These are phyloP conservation scores for Sebastes iracundus DNA, from an alignment of 2,797 vertebrate species.

Conservation along the genomic window DNA sequence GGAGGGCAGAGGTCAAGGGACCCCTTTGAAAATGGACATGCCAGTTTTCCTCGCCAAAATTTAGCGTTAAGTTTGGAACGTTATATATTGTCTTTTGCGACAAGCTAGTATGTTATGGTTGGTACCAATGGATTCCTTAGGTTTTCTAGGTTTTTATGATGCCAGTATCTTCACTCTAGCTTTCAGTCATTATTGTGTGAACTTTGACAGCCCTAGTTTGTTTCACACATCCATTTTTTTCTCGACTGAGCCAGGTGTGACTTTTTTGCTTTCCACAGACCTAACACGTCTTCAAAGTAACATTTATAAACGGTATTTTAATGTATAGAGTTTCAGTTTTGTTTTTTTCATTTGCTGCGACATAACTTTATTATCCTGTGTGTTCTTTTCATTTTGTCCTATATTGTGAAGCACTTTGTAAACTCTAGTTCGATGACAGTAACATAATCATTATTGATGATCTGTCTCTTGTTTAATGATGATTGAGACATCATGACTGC, in stretches of 20 bases:
- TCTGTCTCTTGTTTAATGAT: background rate
- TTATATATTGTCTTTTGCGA: no score
- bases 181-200: fast-evolving
- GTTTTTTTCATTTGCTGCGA: background rate
- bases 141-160: no score
- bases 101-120: no score
- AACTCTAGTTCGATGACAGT: background rate
- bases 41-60: no score
- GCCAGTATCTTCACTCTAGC: no score
- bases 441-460: background rate
- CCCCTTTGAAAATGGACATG: no score
- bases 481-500: background rate
- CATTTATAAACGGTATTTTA: background rate
- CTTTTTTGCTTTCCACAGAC: background rate
- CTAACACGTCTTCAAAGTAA: background rate
- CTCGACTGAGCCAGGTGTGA: background rate
- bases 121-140: no score
- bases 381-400: background rate
- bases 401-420: background rate
- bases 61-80: no score
- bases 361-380: background rate
- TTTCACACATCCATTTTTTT: background rate
- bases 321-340: background rate
- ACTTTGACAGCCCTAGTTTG: no score
- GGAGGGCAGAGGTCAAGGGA: no score